These are phyloP conservation scores for Orthosia cruda DNA, from an alignment of 2,888 invertebrate species.

Conservation along the genomic window DNA sequence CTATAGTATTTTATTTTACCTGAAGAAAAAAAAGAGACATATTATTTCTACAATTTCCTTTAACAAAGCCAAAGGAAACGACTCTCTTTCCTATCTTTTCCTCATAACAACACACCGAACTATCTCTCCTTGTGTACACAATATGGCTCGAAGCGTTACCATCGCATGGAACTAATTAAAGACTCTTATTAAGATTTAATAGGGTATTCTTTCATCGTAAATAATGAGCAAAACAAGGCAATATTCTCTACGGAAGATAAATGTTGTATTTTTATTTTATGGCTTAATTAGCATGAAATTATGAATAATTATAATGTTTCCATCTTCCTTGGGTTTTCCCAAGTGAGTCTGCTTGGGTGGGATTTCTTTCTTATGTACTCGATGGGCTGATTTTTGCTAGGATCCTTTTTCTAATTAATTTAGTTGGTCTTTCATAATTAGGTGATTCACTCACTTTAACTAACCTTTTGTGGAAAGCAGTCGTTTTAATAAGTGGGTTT, in stretches of 20 bases:
- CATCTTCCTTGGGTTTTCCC: constrained; percentile 10
- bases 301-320: constrained; percentile 47
- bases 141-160: constrained; percentile 29
- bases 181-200: constrained; percentile 68
- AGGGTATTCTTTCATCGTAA: constrained; percentile 62
- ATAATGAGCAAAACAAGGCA: constrained; percentile 55
- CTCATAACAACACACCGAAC: neutral
- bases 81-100: neutral
- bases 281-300: constrained; percentile 51
- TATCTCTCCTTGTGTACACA: constrained; percentile 4
- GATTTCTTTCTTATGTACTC: neutral
- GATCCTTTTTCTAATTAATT: neutral
- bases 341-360: constrained; percentile 6
- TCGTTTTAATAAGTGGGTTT: too few species aligned
- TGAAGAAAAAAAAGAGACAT: too few species aligned
- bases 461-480: too few species aligned
- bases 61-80: too few species aligned
- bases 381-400: neutral
- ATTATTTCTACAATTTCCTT: too few species aligned
- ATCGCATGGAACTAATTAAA: constrained; percentile 59
- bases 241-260: constrained; percentile 57
- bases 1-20: too few species aligned
- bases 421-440: too few species aligned
- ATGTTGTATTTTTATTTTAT: constrained; percentile 62
- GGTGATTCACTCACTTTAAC: too few species aligned